phyloP scores from a whole-genome alignment of 2,888 invertebrate species.

The Amblyjoppa fuscipennis region DNA sequence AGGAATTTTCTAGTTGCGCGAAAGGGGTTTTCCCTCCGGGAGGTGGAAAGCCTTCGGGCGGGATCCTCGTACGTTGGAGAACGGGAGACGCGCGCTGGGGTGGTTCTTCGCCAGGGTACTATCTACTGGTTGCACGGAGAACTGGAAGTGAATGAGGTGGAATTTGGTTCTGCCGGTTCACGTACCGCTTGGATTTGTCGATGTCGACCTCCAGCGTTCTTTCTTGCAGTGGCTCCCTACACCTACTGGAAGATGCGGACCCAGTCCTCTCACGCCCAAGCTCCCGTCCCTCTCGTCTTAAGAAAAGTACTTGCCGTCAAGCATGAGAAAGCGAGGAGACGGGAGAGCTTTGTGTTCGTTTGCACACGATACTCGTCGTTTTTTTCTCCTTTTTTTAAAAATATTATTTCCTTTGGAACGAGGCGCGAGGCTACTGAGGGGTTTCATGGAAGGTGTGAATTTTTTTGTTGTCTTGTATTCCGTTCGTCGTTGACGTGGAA shows the following conservation, averaged over 20 bases:
- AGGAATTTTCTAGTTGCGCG: conserved; percentile 67
- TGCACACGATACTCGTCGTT: conserved; percentile 48
- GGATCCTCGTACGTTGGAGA: background rate
- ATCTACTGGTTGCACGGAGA: conserved; percentile 33
- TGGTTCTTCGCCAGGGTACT: conserved; percentile 15
- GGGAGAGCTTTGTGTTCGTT: conserved; percentile 57
- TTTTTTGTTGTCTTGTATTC: background rate
- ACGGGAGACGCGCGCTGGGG: conserved; percentile 1
- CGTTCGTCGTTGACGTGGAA: background rate
- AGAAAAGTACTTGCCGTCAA: conserved; percentile 51
- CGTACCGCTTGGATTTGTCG: conserved; percentile 83
- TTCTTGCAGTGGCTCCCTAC: conserved; percentile 31
- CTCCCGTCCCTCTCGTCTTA: conserved; percentile 46
- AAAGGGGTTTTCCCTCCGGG: conserved; percentile 14
- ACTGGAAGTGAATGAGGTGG: conserved; percentile 68
- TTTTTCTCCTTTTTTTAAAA: background rate
- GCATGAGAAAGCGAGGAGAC: conserved; percentile 47
- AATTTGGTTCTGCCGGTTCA: conserved; percentile 83
- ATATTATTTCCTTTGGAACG: background rate
- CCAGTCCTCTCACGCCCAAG: background rate
- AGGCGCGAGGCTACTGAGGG: background rate
- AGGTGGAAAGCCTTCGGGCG: conserved; percentile 34
- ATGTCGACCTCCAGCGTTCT: conserved; percentile 74
- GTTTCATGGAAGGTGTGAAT: background rate
- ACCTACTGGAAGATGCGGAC: conserved; percentile 22